These are phyloP conservation scores for Caranx melampygus DNA, from an alignment of 2,113 vertebrate species.

Conservation along the genomic window DNA sequence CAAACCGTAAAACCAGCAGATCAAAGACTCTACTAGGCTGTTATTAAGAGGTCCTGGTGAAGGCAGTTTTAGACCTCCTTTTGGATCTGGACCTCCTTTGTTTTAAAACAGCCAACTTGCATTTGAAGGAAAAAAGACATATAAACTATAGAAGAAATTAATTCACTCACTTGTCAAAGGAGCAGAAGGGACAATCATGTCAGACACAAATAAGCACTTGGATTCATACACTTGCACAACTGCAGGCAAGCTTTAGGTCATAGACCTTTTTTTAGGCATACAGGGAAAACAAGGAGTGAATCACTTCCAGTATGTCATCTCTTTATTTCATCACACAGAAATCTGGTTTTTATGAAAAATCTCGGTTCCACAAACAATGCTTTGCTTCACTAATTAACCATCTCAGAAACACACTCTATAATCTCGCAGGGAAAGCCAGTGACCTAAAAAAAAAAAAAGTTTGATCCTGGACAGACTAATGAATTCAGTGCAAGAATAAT, in stretches of 20 bases:
- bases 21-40: conserved; percentile 48
- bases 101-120: not conserved
- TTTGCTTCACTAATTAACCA: not conserved
- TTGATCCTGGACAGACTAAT: not conserved
- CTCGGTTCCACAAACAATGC: not conserved
- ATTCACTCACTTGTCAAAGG: not conserved
- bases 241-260: not conserved
- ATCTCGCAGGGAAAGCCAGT: not conserved
- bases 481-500: not conserved
- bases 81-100: not conserved
- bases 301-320: not conserved
- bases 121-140: not conserved
- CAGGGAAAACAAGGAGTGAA: not conserved
- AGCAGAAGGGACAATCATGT: too few relatives aligned
- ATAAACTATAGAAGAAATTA: not conserved
- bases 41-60: conserved; percentile 47
- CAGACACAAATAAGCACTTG: not conserved
- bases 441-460: not conserved
- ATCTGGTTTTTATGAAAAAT: too few relatives aligned
- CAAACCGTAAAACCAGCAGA: conserved; percentile 45
- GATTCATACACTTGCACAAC: not conserved
- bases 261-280: not conserved
- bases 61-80: not conserved
- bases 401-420: too few relatives aligned
- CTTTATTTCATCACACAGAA: too few relatives aligned